Conservation (phyloP, 2,113 vertebrate species). For the Chaetops frenatus region DNA sequence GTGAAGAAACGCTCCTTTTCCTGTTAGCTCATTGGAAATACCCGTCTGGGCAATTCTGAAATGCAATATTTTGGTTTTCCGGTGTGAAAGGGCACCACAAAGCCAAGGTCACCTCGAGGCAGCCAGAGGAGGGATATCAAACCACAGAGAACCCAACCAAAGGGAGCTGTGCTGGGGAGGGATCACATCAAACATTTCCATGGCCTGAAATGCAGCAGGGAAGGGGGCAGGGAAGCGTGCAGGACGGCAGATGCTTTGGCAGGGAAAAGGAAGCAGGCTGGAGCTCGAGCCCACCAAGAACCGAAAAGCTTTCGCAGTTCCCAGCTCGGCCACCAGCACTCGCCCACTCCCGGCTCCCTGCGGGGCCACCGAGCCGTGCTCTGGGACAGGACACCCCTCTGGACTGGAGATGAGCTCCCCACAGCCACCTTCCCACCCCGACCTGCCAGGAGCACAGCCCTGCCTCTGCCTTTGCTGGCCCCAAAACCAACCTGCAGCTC, state of each 20-base stretch:
- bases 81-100: neutral
- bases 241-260: slow-evolving; percentile 53
- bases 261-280: neutral
- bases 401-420: fast-evolving
- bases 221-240: neutral
- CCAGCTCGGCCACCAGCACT: neutral
- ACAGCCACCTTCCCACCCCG: neutral
- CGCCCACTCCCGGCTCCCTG: neutral
- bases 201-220: neutral
- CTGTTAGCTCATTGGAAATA: slow-evolving; percentile 37
- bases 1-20: neutral
- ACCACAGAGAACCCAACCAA: neutral
- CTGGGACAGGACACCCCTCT: neutral
- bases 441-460: neutral
- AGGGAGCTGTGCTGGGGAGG: neutral
- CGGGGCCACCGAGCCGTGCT: neutral
- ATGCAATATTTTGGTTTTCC: neutral
- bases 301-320: neutral
- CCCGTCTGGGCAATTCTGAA: slow-evolving; percentile 1
- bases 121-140: neutral
- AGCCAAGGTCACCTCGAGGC: neutral
- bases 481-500: neutral
- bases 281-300: slow-evolving; percentile 1
- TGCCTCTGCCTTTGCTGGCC: neutral
- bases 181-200: neutral